These are phyloP conservation scores for Indicator maculatus DNA, from an alignment of 2,113 vertebrate genomes.

Conservation along the genomic window DNA sequence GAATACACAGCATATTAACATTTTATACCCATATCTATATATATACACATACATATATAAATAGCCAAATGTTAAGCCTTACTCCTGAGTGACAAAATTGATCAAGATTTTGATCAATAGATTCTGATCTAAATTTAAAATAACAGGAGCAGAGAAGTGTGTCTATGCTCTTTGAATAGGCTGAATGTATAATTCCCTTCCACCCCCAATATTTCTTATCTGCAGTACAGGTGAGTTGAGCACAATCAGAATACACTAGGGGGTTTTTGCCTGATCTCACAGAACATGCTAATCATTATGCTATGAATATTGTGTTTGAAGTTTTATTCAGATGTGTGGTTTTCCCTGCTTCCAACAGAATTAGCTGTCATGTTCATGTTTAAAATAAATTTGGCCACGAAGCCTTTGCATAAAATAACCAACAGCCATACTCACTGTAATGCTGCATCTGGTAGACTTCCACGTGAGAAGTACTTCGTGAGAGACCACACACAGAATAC, in stretches of 20 bases:
- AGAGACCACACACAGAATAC: background rate
- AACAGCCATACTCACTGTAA: background rate
- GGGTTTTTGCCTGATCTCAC: background rate
- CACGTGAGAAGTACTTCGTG: background rate
- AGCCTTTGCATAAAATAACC: background rate
- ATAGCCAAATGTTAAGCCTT: background rate
- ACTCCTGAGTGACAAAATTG: background rate
- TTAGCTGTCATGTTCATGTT: background rate
- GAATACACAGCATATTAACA: background rate
- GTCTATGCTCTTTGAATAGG: background rate
- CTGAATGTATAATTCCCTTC: background rate
- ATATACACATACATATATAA: too few species aligned
- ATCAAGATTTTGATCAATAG: background rate
- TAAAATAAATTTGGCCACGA: background rate
- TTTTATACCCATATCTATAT: background rate
- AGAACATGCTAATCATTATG: background rate
- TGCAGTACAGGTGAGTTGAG: background rate
- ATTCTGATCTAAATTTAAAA: slow-evolving; percentile 7
- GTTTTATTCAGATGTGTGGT: background rate
- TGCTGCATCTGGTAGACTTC: background rate
- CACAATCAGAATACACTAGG: background rate
- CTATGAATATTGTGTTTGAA: slow-evolving; percentile 1
- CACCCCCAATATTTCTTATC: background rate
- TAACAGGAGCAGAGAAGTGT: background rate
- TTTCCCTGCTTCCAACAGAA: background rate